Percentiles rank a stretch among this genome's conserved stretches.
phyloP scores from a whole-genome alignment of 2,797 vertebrate species.

The Pogonophryne albipinna region DNA sequence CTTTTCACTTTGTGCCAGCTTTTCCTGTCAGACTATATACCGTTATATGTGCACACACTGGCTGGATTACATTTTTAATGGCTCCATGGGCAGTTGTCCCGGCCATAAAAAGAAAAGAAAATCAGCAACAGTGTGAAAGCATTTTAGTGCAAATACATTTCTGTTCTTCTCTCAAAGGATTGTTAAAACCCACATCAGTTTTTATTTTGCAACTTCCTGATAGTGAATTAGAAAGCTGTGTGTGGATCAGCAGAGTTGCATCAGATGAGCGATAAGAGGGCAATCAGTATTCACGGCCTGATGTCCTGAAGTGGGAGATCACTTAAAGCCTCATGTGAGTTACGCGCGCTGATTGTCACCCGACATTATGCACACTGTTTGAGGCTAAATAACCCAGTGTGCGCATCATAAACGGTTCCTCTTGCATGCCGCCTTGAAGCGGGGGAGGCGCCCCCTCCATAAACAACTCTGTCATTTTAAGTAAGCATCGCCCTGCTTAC shows the following conservation, averaged over 20 bases:
- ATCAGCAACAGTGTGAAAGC: slow-evolving; percentile 68
- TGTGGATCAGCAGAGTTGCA: slow-evolving; percentile 42
- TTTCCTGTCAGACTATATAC: slow-evolving; percentile 74
- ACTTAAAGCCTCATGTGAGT: slow-evolving; percentile 75
- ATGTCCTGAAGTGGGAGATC: slow-evolving; percentile 68
- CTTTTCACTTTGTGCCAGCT: slow-evolving; percentile 72
- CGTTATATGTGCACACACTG: slow-evolving; percentile 77
- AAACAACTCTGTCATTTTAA: slow-evolving; percentile 91
- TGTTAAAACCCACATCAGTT: slow-evolving; percentile 60
- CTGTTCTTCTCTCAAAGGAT: slow-evolving; percentile 67
- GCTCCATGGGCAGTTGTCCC: slow-evolving; percentile 79
- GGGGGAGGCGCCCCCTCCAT: slow-evolving; percentile 76
- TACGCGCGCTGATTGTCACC: slow-evolving; percentile 83
- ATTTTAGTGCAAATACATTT: slow-evolving; percentile 72
- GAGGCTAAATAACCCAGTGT: slow-evolving; percentile 85
- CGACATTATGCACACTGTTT: slow-evolving; percentile 84
- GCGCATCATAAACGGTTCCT: slow-evolving; percentile 83
- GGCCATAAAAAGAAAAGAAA: slow-evolving; percentile 70
- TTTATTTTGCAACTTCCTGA: slow-evolving; percentile 42
- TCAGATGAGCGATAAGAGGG: slow-evolving; percentile 56
- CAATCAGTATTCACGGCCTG: slow-evolving; percentile 71
- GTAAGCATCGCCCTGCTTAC: slow-evolving; percentile 88
- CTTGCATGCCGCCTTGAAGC: slow-evolving; percentile 66
- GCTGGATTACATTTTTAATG: slow-evolving; percentile 87
- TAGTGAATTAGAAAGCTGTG: slow-evolving; percentile 50